A percentile compares a stretch with the other conserved stretches of the same genome.
phyloP scores from a whole-genome alignment of 1,140 invertebrate genomes.

The Zaprionus camerounensis region DNA sequence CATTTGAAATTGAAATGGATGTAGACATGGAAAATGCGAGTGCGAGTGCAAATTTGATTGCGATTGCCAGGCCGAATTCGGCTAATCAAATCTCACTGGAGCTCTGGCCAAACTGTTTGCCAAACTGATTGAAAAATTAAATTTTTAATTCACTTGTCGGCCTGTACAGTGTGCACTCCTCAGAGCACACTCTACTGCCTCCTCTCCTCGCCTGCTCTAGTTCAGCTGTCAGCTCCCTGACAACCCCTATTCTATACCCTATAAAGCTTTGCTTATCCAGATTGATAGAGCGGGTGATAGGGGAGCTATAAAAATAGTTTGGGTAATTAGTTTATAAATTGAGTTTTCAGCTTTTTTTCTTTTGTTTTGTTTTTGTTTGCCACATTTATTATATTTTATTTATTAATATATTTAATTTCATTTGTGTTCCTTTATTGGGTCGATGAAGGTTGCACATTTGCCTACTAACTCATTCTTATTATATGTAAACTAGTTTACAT shows the following conservation, averaged over 20 bases:
- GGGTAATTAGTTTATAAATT: too few relatives aligned
- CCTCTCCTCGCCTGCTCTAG: background rate
- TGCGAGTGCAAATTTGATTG: conserved; percentile 16
- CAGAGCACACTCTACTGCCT: background rate
- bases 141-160: conserved; percentile 75
- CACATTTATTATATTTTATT: too few relatives aligned
- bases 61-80: conserved; percentile 8
- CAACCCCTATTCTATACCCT: background rate
- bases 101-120: conserved; percentile 61
- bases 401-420: too few relatives aligned
- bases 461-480: background rate
- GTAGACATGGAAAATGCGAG: conserved; percentile 17
- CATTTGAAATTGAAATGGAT: conserved; percentile 9
- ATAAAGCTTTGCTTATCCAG: background rate
- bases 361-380: too few relatives aligned
- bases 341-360: too few relatives aligned
- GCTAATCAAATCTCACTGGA: conserved; percentile 55
- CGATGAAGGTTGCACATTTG: too few relatives aligned
- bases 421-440: too few relatives aligned
- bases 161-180: background rate
- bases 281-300: background rate
- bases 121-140: conserved; percentile 73
- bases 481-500: background rate
- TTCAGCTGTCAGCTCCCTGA: background rate
- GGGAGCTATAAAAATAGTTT: too few relatives aligned